Evolutionary conservation across 2,797 vertebrate species (phyloP).

Genomic region (Eulemur mongoz): DNA sequence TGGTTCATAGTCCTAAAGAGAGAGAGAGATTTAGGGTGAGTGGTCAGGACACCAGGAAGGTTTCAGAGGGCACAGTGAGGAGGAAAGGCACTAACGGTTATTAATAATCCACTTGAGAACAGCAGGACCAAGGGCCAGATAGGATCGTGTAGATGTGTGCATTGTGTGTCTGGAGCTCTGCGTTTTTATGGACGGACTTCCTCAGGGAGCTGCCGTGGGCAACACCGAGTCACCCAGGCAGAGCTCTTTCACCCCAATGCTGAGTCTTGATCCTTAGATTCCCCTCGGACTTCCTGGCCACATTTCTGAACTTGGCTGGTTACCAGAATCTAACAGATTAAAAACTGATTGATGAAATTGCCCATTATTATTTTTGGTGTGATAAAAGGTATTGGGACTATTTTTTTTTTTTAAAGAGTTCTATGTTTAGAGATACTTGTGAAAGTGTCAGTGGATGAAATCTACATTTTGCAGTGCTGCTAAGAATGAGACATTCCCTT

Average conservation of each 20-base stretch:
- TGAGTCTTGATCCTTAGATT: background rate
- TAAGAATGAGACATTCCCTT: background rate
- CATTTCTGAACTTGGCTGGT: background rate
- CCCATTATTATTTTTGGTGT: background rate
- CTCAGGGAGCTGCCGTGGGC: background rate
- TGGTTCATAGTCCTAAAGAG: background rate
- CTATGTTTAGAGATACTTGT: background rate
- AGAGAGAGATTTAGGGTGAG: background rate
- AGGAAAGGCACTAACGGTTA: background rate
- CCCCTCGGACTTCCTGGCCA: background rate
- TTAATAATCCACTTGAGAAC: background rate
- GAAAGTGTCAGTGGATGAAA: background rate
- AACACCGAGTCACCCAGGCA: background rate
- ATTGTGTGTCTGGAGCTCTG: background rate
- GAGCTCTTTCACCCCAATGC: background rate
- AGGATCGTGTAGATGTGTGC: background rate
- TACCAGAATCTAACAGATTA: background rate
- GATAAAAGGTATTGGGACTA: background rate
- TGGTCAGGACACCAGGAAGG: background rate
- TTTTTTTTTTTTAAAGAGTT: background rate
- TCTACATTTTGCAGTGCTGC: background rate
- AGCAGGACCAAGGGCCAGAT: no score
- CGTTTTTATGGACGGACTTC: background rate
- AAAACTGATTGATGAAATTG: background rate
- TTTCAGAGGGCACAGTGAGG: background rate